Base-by-base conservation (phyloP, 1,140 invertebrate species). In the Forficula auricularia region DNA sequence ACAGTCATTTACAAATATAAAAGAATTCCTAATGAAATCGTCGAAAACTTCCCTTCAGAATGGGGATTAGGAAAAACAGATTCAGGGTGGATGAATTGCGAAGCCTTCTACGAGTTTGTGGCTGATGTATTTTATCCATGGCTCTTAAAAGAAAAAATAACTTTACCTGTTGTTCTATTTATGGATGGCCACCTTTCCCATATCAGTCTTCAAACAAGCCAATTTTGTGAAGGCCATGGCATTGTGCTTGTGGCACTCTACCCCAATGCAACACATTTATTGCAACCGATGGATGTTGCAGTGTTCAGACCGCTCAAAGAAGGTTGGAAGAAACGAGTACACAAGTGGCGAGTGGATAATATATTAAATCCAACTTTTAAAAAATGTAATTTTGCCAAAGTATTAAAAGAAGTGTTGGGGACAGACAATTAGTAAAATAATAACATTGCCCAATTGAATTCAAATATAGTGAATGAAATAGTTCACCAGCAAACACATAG, bases 151-250 rank as follows among this genome's bases (percentile, higher is more conserved):
- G 42, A 59, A 18, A 50, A 57, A n/a, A 57, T 60, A 33, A n/a
- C 43, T 43, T 48, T 49, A 41, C 58, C 59, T 32, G 43, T 60
- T 15, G 44, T 60, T 7, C 30, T 62, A 15, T 55, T 65, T 34
- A 44, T 63, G n/a, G 59, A 64, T 53, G 59, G 62, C 1, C 57
- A 64, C 48, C 56, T 52, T 38, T 58, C 57, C 4, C 60, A 63
- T 40, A 43, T 62, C 19, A 54, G 58, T 2, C 40, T 59, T 27
- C 45, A 56, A 32, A 14, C 59, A 7, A 58, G 54, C 40, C 15
- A 54, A 40, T 58, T 61, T 40, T 65, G 63, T 48, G 34, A 48
- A 19, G 38, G 56, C 37, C 50, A 61, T 49, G 46, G 47, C 10
- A 57, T 63, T 14, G 56, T 64, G 42, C 43, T 65, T 22, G 57